A percentile compares a stretch with the other conserved stretches of the same genome.
Conservation (phyloP, 2,888 invertebrate species). For the Sphaerophoria rueppellii region DNA sequence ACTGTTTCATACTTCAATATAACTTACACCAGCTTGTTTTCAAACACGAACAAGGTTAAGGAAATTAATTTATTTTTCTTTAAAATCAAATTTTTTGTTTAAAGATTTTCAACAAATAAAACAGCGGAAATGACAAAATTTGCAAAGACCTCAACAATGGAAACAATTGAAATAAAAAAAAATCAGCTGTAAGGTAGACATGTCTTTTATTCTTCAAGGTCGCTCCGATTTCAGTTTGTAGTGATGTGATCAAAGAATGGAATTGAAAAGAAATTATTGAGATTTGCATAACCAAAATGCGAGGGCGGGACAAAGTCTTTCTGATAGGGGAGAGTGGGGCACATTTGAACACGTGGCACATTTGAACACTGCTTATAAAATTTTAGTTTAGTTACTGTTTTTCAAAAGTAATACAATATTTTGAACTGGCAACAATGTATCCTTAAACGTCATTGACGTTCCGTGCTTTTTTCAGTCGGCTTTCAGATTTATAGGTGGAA, state of each 20-base stretch:
- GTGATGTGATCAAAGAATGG: conserved; percentile 69
- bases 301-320: conserved; percentile 60
- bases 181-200: conserved; percentile 42
- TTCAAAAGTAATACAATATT: no score
- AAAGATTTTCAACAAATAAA: conserved; percentile 47
- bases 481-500: no score
- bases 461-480: no score
- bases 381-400: no score
- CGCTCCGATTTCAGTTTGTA: conserved; percentile 45
- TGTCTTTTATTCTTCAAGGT: conserved; percentile 9
- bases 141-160: conserved; percentile 46
- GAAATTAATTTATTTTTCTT: conserved; percentile 25
- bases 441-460: no score
- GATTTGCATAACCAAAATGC: conserved; percentile 79
- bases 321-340: no score
- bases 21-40: no score
- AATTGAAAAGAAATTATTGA: conserved; percentile 78
- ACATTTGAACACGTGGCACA: no score
- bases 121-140: conserved; percentile 66
- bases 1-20: no score
- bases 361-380: no score
- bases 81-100: conserved; percentile 5
- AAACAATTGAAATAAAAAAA: conserved; percentile 28
- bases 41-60: conserved; percentile 3
- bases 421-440: no score